phyloP scores from a whole-genome alignment of 1,140 invertebrate species.

The Trialeurodes vaporariorum region DNA sequence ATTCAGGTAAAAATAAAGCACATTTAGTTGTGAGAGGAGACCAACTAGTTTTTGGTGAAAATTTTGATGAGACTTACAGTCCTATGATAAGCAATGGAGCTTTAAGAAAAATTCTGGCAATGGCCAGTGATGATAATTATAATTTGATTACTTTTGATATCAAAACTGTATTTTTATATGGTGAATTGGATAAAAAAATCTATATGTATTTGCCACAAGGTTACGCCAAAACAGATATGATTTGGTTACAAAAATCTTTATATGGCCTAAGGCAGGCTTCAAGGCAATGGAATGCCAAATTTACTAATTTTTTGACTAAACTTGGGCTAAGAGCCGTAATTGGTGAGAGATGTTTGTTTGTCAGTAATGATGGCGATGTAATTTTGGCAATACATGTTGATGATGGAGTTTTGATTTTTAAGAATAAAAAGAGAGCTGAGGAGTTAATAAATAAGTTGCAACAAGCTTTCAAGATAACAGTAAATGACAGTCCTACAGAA shows the following conservation, averaged over 20 bases:
- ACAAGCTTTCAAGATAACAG: neutral
- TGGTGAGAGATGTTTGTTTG: conserved; percentile 26
- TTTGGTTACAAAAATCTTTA: conserved; percentile 29
- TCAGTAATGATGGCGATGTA: conserved; percentile 14
- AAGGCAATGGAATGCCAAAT: conserved; percentile 29
- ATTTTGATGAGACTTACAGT: conserved; percentile 33
- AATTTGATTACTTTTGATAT: conserved; percentile 4
- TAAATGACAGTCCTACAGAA: neutral
- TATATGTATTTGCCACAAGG: conserved; percentile 33
- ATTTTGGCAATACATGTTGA: conserved; percentile 12
- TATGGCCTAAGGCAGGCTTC: conserved; percentile 32
- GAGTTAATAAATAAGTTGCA: neutral
- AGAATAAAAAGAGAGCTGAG: neutral
- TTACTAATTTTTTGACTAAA: conserved; percentile 16
- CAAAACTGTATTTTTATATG: conserved; percentile 21
- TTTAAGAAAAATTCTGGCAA: conserved; percentile 31
- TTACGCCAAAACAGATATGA: conserved; percentile 18
- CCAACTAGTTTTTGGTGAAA: conserved; percentile 24
- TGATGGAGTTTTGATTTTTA: conserved; percentile 1
- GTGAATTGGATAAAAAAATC: conserved; percentile 30
- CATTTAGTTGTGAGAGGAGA: conserved; percentile 21
- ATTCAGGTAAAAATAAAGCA: conserved; percentile 17
- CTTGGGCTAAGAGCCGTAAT: conserved; percentile 20
- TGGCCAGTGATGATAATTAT: neutral
- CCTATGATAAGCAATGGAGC: conserved; percentile 29